Evolutionary conservation across 2,113 vertebrate species (phyloP).

Genomic region (Eretmodus cyanostictus): DNA sequence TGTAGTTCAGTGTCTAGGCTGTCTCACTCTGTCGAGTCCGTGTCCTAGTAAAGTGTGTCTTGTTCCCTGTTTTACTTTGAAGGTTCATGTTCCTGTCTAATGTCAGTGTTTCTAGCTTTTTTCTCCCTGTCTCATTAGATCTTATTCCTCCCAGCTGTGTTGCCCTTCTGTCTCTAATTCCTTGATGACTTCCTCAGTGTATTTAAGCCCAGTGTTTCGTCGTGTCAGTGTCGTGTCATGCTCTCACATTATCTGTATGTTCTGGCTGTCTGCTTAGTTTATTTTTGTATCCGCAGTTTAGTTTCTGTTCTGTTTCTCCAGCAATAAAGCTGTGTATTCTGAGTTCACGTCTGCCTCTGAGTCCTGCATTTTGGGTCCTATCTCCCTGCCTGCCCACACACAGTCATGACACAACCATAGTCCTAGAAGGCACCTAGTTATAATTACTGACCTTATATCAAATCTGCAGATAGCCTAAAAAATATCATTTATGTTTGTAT

Average conservation of each 20-base stretch:
- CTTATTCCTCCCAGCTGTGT: background rate
- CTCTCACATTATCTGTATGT: fast-evolving
- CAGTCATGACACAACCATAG: background rate
- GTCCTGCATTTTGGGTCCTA: background rate
- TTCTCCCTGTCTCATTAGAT: background rate
- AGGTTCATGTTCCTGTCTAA: background rate
- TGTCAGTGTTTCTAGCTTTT: background rate
- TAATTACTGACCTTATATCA: background rate
- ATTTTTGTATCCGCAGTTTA: background rate
- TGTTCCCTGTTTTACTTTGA: background rate
- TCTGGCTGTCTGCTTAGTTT: fast-evolving
- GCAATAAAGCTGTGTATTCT: background rate
- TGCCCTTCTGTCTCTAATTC: background rate
- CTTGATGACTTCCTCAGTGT: background rate
- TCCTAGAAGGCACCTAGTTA: background rate
- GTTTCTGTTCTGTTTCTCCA: fast-evolving
- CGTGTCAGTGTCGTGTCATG: fast-evolving
- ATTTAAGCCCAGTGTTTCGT: background rate
- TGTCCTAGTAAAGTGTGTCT: background rate
- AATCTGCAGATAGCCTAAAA: background rate
- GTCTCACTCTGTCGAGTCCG: fast-evolving
- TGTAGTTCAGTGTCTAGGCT: background rate
- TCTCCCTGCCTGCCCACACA: fast-evolving
- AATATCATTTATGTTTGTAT: background rate
- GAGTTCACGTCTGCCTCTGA: fast-evolving